Evolutionary conservation across 35 echinoderm and acorn worm genomes (phyloP).

Genomic region (Strongylocentrotus purpuratus): DNA sequence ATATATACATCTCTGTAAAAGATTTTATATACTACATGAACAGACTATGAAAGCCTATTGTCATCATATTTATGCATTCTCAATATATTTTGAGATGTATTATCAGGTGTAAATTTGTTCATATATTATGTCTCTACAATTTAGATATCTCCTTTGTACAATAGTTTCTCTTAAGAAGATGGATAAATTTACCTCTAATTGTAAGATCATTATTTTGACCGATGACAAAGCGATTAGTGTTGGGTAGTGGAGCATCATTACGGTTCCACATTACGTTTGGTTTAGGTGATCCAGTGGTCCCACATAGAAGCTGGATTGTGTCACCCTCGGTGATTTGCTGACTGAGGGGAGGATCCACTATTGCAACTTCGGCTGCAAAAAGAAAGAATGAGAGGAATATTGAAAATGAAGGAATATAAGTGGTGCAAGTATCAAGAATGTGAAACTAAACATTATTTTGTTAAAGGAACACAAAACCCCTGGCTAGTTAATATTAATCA

Average conservation of each 20-base stretch:
- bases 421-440: too few relatives aligned
- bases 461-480: neutral
- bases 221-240: constrained; percentile 55
- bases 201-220: constrained; percentile 55
- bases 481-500: neutral
- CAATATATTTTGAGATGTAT: too few relatives aligned
- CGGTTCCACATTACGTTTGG: constrained; percentile 77
- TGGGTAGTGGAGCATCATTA: constrained; percentile 56
- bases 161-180: too few relatives aligned
- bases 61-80: too few relatives aligned
- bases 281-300: constrained; percentile 85
- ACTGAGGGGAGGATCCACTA: constrained; percentile 69
- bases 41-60: too few relatives aligned
- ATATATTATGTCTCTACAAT: too few relatives aligned
- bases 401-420: neutral
- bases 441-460: too few relatives aligned
- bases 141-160: too few relatives aligned
- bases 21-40: too few relatives aligned
- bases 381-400: neutral
- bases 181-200: constrained; percentile 53
- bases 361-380: constrained; percentile 83
- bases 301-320: constrained; percentile 67
- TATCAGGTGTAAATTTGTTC: too few relatives aligned
- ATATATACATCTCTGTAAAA: too few relatives aligned
- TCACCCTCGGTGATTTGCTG: constrained; percentile 62